Evolutionary conservation across 2,888 invertebrate species (phyloP).

Genomic region (Hypsopygia costalis): DNA sequence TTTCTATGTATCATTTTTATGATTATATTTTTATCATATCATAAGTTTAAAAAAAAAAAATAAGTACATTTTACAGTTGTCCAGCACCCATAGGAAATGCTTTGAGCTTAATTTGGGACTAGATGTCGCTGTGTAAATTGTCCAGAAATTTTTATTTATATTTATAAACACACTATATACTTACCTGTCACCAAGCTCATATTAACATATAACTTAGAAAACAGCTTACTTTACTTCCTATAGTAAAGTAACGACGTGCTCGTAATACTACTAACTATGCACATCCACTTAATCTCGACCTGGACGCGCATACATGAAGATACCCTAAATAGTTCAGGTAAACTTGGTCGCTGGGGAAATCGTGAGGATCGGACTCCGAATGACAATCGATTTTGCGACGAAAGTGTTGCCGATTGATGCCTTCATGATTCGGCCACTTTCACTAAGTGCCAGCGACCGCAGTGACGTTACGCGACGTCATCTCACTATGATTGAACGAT

Average conservation of each 20-base stretch:
- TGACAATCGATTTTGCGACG: slow-evolving; percentile 63
- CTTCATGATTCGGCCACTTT: slow-evolving; percentile 57
- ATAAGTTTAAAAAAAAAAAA: no score
- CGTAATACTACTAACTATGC: neutral
- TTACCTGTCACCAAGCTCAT: neutral
- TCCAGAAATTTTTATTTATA: no score
- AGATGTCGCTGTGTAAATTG: no score
- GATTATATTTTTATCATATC: no score
- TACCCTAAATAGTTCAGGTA: neutral
- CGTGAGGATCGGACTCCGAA: slow-evolving; percentile 48
- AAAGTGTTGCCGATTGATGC: slow-evolving; percentile 70
- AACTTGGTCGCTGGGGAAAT: slow-evolving; percentile 36
- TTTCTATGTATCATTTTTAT: no score
- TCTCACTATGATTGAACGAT: neutral
- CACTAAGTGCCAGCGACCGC: slow-evolving; percentile 52
- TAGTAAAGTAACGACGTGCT: neutral
- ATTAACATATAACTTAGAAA: neutral
- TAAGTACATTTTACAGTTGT: no score
- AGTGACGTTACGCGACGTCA: slow-evolving; percentile 38
- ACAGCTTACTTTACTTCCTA: neutral
- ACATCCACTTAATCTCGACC: neutral
- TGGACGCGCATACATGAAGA: neutral
- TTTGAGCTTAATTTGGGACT: no score
- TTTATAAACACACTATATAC: no score
- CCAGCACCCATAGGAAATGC: no score